These are phyloP conservation scores for western clawed frog (Xenopus tropicalis) DNA, from an alignment of 2,113 vertebrate genomes.

Conservation along the genomic window UCB_Xtro_10.0 CM004443.2:48807501-48808000, in stretches of 20 bases:
- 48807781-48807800: slow-evolving; percentile 84
- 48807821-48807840: slow-evolving; percentile 91
- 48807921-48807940: too few relatives aligned
- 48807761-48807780: slow-evolving; percentile 98
- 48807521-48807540: slow-evolving; percentile 66
- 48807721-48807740: slow-evolving; percentile 46
- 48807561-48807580: slow-evolving; percentile 82
- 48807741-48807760: slow-evolving; percentile 88
- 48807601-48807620: slow-evolving; percentile 78
- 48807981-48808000: too few relatives aligned
- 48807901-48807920: not conserved
- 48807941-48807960: too few relatives aligned
- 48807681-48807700: slow-evolving; percentile 63
- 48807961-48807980: too few relatives aligned
- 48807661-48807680: slow-evolving; percentile 56
- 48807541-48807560: slow-evolving; percentile 64
- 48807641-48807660: slow-evolving; percentile 68
- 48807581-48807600: slow-evolving; percentile 80
- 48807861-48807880: slow-evolving; percentile 85
- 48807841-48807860: slow-evolving; percentile 80
- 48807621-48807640: slow-evolving; percentile 68
- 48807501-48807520: slow-evolving; percentile 61
- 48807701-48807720: slow-evolving; percentile 76
- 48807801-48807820: slow-evolving; percentile 90
- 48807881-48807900: slow-evolving; percentile 59